Percentiles rank a stretch among this genome's conserved stretches.
Evolutionary conservation across 64 coral and sea anemone species (phyloP).

Genomic region (Platygyra sinensis): DNA sequence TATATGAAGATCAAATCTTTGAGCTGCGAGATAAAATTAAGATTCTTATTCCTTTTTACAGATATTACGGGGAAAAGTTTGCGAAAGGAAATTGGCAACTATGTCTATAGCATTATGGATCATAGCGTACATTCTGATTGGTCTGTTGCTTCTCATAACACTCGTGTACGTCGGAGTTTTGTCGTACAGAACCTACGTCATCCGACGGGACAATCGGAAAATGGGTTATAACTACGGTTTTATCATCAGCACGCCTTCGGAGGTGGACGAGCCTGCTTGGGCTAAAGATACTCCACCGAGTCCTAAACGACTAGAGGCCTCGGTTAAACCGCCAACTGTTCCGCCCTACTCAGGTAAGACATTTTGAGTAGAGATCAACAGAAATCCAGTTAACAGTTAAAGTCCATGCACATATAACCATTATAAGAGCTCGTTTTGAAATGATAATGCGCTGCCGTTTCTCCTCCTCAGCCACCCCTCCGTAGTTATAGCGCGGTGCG

Average conservation of each 20-base stretch:
- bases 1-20: too few species aligned
- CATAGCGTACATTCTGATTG: slow-evolving; percentile 54
- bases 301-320: slow-evolving; percentile 59
- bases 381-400: too few species aligned
- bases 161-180: slow-evolving; percentile 56
- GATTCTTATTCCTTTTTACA: not conserved
- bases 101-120: slow-evolving; percentile 50
- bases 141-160: slow-evolving; percentile 12
- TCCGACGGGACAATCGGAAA: slow-evolving; percentile 53
- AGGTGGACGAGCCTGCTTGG: not conserved
- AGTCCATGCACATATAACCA: too few species aligned
- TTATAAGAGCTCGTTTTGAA: too few species aligned
- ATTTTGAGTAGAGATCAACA: too few species aligned
- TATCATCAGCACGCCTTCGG: slow-evolving; percentile 14
- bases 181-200: slow-evolving; percentile 26
- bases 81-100: not conserved
- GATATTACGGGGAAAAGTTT: not conserved
- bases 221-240: slow-evolving; percentile 28
- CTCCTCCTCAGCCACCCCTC: too few species aligned
- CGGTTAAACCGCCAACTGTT: slow-evolving; percentile 54
- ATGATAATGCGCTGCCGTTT: too few species aligned
- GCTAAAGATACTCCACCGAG: slow-evolving; percentile 29
- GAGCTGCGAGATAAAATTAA: too few species aligned
- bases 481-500: too few species aligned
- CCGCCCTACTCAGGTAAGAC: slow-evolving; percentile 51